Evolutionary conservation across 2,797 vertebrate species (phyloP).

Genomic region (Hoplostethus mediterraneus): DNA sequence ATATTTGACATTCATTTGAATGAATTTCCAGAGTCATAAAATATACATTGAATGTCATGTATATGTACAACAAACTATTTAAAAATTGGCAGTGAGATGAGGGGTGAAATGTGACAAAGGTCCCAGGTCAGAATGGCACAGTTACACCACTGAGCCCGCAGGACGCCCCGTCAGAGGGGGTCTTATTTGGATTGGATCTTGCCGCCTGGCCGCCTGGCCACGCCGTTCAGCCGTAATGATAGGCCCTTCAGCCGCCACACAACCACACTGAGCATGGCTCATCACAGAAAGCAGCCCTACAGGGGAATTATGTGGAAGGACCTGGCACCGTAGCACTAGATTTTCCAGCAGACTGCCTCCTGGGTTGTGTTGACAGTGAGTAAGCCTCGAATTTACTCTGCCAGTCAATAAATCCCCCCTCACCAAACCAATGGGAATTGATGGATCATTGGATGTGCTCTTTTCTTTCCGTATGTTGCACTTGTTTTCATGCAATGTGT

Average conservation of each 20-base stretch:
- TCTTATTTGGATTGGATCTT: conserved; percentile 64
- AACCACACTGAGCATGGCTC: conserved; percentile 76
- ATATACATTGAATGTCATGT: too few species aligned
- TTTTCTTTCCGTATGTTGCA: conserved; percentile 59
- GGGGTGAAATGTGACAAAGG: too few species aligned
- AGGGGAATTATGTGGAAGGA: conserved; percentile 79
- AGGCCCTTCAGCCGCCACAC: conserved; percentile 74
- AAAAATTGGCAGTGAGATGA: too few species aligned
- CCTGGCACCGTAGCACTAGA: conserved; percentile 74
- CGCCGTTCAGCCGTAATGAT: conserved; percentile 80
- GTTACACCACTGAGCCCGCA: too few species aligned
- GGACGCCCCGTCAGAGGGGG: conserved; percentile 44
- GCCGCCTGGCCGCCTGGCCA: conserved; percentile 59
- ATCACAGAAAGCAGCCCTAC: conserved; percentile 74
- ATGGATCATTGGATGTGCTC: conserved; percentile 72
- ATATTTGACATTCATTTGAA: too few species aligned
- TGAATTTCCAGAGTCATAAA: too few species aligned
- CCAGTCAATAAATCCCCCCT: conserved; percentile 76
- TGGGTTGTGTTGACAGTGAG: conserved; percentile 79
- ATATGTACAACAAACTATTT: too few species aligned
- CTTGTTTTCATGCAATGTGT: conserved; percentile 54
- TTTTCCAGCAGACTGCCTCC: conserved; percentile 80
- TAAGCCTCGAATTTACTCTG: conserved; percentile 80
- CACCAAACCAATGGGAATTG: conserved; percentile 74
- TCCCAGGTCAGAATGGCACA: too few species aligned